Base-by-base conservation (phyloP, 23 tunicate species). In the Oikopleura albicans region DNA sequence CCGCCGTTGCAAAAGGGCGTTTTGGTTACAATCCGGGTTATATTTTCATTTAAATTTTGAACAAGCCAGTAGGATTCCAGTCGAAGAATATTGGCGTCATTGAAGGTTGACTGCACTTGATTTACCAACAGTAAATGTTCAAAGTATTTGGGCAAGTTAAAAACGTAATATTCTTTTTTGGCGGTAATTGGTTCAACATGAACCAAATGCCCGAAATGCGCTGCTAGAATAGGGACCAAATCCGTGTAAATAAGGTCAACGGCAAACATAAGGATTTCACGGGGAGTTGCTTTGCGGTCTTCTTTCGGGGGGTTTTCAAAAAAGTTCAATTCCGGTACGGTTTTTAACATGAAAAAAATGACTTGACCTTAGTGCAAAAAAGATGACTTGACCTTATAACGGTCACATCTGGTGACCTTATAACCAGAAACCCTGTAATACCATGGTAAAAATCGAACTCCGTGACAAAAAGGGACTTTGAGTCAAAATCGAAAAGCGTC, bases 1-100 rank as follows among this genome's bases (percentile, higher is more conserved):
- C 79, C 79, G 36, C 79, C 79, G 79, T 71, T 29, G 31, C 79
- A 71, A 71, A 12, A 71, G 2, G 27, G 79, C 79, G 35, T 71
- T 22, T 2, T 29, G 33, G 79, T 12, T 12, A 71, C 63, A 49
- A 49, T 49, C 22, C 63, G 12, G 12, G 63, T 49, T 8, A 49
- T 49, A 49, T 49, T 22, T 49, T 49, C 63, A 22, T 22, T 49
- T 22, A 12, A 8, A 12, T 49, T 22, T 49, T 49, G 63, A 12
- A 49, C 16, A 8, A 49, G 22, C 12, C 16, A 49, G 63, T 49
- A 49, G 22, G 12, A 8, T 49, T 49, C 63, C 12, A 49, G 16
- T 22, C 16, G 63, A 8, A 49, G 22, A 49, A 49, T 22, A 49
- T 49, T 49, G 16, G 63, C 16, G 22, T 49, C 16, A 49, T 12